These are phyloP conservation scores for Coranthus polyacanthus DNA, from an alignment of 2,797 vertebrate genomes.

Conservation along the genomic window DNA sequence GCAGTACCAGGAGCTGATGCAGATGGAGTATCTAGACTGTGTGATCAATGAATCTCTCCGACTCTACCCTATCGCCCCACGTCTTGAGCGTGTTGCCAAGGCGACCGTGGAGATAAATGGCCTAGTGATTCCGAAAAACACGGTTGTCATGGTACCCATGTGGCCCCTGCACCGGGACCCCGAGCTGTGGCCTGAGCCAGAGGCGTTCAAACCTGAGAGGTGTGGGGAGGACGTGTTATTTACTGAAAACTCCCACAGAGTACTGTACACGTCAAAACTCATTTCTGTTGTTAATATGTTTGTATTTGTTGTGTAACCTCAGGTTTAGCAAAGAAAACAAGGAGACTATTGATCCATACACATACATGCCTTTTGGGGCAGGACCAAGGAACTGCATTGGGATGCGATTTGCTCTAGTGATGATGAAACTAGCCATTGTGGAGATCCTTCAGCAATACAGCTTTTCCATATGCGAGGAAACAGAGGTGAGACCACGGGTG, in stretches of 20 bases:
- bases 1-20: slow-evolving; percentile 74
- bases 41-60: slow-evolving; percentile 82
- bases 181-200: slow-evolving; percentile 78
- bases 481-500: slow-evolving; percentile 77
- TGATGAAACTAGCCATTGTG: slow-evolving; percentile 82
- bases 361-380: slow-evolving; percentile 85
- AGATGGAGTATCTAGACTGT: slow-evolving; percentile 87
- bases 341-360: slow-evolving; percentile 80
- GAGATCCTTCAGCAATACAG: slow-evolving; percentile 83
- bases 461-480: slow-evolving; percentile 84
- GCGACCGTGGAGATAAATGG: slow-evolving; percentile 79
- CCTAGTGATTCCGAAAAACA: slow-evolving; percentile 80
- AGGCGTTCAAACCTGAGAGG: slow-evolving; percentile 87
- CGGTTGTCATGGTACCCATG: slow-evolving; percentile 72
- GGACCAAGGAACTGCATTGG: slow-evolving; percentile 91
- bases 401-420: slow-evolving; percentile 87
- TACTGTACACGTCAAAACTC: background rate
- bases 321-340: slow-evolving; percentile 88
- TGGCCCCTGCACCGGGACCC: slow-evolving; percentile 79
- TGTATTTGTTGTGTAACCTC: background rate
- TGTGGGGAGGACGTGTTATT: slow-evolving; percentile 35
- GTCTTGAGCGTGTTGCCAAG: slow-evolving; percentile 85
- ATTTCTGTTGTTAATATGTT: slow-evolving; percentile 4
- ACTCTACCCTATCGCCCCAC: slow-evolving; percentile 68
- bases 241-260: background rate